phyloP scores from a whole-genome alignment of 1,140 invertebrate genomes.

The Calliopsis andreniformis region DNA sequence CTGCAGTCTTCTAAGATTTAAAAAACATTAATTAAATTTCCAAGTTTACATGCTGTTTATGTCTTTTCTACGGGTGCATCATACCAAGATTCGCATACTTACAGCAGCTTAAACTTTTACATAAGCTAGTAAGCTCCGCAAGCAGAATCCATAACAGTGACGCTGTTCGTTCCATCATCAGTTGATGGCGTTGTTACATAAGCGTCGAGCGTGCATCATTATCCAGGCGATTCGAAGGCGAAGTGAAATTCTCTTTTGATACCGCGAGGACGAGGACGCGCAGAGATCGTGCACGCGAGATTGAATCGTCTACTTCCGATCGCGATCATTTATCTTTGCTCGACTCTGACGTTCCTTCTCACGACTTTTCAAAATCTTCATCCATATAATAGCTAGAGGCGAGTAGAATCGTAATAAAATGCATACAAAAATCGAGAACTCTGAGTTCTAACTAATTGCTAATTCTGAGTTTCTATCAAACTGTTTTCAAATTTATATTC shows the following conservation, averaged over 20 bases:
- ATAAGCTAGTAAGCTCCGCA: conserved; percentile 65
- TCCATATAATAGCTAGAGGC: too few species aligned
- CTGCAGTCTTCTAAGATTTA: too few species aligned
- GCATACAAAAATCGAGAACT: too few species aligned
- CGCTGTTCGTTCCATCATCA: conserved; percentile 24
- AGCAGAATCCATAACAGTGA: conserved; percentile 74
- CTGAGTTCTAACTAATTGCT: too few species aligned
- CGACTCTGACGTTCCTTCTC: too few species aligned
- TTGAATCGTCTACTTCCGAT: neutral
- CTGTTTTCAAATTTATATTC: too few species aligned
- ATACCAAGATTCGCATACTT: neutral
- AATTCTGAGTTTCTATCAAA: too few species aligned
- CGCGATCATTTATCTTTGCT: neutral
- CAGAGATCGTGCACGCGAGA: neutral
- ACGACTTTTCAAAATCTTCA: too few species aligned
- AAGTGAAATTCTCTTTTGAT: conserved; percentile 34
- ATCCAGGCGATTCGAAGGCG: neutral
- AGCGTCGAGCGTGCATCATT: conserved; percentile 36
- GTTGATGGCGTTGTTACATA: conserved; percentile 47
- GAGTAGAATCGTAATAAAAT: too few species aligned
- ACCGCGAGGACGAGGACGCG: neutral
- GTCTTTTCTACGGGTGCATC: conserved; percentile 46
- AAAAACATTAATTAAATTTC: too few species aligned
- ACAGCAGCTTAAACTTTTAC: conserved; percentile 60
- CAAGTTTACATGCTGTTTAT: conserved; percentile 10